Evolutionary conservation across 2,113 vertebrate genomes (phyloP), one percentile per base, ranked within the genome.

Genomic region (Festucalex cinctus): DNA sequence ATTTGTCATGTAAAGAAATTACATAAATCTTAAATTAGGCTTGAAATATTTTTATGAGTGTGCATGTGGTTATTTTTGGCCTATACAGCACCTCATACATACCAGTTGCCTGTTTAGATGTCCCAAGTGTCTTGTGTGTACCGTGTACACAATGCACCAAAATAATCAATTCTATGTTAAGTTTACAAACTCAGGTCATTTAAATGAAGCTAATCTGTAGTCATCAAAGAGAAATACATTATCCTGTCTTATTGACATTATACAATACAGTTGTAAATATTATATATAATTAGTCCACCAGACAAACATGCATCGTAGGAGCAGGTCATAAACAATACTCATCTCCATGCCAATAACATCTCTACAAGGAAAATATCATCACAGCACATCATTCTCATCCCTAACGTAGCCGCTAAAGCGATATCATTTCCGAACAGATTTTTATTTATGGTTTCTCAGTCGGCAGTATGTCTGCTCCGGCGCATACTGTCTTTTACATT

Each of bases 401-500:
- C 44, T 24, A 68, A 86, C 73, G 72, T 70, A 76, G 77, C 80
- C 85, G 85, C 88, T 91, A 87, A 90, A 89, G 85, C 86, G 49
- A 76, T 90, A 88, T 86, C 78, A 56, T 81, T 78, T 74, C 75
- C 62, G 53, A 76, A 74, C 54, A 64, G 59, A 65, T 28, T 51
- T 79, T 71, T 79, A 57, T 83, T 63, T 44, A 79, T 65, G 62
- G 84, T 87, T 81, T 70, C 35, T 75, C 75, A 71, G 65, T 76
- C 41, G 73, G 79, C 87, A 88, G 88, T 90, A 89, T 91, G 85
- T 35, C 71, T 46, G 63, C 68, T 16, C 57, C 57, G 68, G 56
- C 53, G 36, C 90, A 90, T 91, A 90, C 87, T 90, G 89, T 86
- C 39, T 39, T 61, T 17, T 41, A 70, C 88, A 88, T 88, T 68